Evolutionary conservation across 2,797 vertebrate species (phyloP).

Genomic region (Coluber constrictor): DNA sequence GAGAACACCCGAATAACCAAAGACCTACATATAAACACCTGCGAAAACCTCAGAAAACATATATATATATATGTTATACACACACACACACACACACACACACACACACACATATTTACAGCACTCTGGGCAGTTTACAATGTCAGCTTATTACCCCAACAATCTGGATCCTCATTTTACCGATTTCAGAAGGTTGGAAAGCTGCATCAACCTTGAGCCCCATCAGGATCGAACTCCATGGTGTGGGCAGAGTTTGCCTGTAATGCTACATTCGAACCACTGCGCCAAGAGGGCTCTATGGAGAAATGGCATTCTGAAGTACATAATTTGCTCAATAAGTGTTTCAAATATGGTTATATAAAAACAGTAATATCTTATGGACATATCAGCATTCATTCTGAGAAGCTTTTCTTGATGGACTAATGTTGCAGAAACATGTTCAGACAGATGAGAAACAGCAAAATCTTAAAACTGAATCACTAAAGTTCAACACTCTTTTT

Average conservation of each 20-base stretch:
- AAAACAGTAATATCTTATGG: neutral
- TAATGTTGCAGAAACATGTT: neutral
- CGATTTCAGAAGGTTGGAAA: neutral
- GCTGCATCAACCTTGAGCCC: neutral
- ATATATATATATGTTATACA: too few relatives aligned
- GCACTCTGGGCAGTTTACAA: neutral
- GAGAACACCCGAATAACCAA: too few relatives aligned
- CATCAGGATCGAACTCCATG: neutral
- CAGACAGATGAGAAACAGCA: neutral
- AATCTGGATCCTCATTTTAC: neutral
- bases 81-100: too few relatives aligned
- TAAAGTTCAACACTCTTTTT: neutral
- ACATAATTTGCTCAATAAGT: neutral
- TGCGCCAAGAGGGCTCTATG: neutral
- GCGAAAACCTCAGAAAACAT: too few relatives aligned
- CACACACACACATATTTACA: too few relatives aligned
- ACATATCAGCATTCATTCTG: neutral
- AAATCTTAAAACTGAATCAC: neutral
- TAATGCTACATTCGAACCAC: neutral
- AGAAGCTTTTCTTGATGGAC: neutral
- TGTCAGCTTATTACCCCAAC: neutral
- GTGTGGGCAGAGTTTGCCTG: neutral
- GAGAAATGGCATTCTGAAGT: neutral
- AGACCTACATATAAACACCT: too few relatives aligned
- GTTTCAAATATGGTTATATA: neutral